A percentile compares a stretch with the other conserved stretches of the same genome.
These are phyloP conservation scores for Selenia dentaria DNA, from an alignment of 2,888 invertebrate genomes.

Conservation along the genomic window DNA sequence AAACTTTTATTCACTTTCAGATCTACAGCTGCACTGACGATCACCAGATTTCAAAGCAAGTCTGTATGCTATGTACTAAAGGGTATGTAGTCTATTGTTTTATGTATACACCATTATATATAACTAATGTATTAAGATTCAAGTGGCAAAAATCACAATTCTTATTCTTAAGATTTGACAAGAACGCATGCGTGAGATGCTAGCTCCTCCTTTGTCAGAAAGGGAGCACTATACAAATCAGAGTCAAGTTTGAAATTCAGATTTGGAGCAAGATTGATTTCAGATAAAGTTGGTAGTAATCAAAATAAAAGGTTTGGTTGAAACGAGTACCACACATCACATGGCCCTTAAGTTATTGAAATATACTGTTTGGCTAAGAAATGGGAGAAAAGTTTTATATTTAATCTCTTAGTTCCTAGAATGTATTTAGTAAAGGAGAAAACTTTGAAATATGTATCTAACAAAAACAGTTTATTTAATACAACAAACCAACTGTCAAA, in stretches of 20 bases:
- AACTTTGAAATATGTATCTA: no score
- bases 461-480: no score
- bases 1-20: conserved; percentile 23
- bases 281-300: conserved; percentile 60
- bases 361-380: background rate
- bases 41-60: conserved; percentile 19
- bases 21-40: conserved; percentile 13
- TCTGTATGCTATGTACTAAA: conserved; percentile 21
- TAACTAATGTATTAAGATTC: conserved; percentile 58
- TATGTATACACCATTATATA: conserved; percentile 49
- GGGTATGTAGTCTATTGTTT: conserved; percentile 43
- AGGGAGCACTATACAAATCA: conserved; percentile 62
- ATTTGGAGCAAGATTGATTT: conserved; percentile 66
- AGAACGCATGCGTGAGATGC: conserved; percentile 66
- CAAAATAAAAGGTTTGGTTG: conserved; percentile 52
- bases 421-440: no score
- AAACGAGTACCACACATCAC: conserved; percentile 15
- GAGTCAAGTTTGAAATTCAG: conserved; percentile 50
- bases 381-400: no score
- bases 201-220: conserved; percentile 69
- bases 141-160: conserved; percentile 61
- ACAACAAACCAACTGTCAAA: no score
- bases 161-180: conserved; percentile 74
- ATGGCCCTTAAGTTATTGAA: conserved; percentile 5
- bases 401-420: no score